These are phyloP conservation scores for Sprattus sprattus DNA, from an alignment of 2,113 vertebrate genomes.

Conservation along the genomic window DNA sequence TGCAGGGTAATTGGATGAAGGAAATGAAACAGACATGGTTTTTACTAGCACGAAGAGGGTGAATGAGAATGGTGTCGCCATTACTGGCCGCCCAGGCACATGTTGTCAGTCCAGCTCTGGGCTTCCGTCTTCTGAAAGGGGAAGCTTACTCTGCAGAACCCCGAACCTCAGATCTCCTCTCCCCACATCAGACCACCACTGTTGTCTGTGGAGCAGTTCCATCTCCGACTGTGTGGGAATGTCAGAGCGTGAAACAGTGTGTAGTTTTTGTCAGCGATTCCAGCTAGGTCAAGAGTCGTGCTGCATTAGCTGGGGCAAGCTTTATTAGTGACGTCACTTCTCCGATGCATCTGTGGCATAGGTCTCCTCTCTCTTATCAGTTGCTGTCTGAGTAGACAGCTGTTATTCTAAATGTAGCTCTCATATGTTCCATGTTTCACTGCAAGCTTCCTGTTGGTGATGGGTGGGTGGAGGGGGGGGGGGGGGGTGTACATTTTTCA, in stretches of 20 bases:
- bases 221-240: neutral
- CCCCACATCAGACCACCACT: neutral
- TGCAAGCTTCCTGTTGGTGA: conserved; percentile 2
- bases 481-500: neutral
- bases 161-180: neutral
- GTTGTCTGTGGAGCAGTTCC: neutral
- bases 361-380: neutral
- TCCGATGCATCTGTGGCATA: neutral
- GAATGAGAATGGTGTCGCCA: neutral
- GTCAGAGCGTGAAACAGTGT: neutral
- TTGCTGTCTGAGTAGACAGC: neutral
- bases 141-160: neutral
- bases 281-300: neutral
- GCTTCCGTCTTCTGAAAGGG: neutral
- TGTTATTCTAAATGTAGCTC: conserved; percentile 10
- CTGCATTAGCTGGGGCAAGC: neutral
- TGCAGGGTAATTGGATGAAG: conserved; percentile 27
- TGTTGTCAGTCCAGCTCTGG: neutral
- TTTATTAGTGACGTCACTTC: neutral
- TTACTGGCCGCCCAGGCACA: neutral
- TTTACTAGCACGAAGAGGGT: neutral
- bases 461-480: neutral
- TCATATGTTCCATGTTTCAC: conserved; percentile 6
- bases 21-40: conserved; percentile 29
- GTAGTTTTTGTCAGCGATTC: neutral